These are phyloP conservation scores for Agriotes lineatus DNA, from an alignment of 2,888 invertebrate species.

Conservation along the genomic window DNA sequence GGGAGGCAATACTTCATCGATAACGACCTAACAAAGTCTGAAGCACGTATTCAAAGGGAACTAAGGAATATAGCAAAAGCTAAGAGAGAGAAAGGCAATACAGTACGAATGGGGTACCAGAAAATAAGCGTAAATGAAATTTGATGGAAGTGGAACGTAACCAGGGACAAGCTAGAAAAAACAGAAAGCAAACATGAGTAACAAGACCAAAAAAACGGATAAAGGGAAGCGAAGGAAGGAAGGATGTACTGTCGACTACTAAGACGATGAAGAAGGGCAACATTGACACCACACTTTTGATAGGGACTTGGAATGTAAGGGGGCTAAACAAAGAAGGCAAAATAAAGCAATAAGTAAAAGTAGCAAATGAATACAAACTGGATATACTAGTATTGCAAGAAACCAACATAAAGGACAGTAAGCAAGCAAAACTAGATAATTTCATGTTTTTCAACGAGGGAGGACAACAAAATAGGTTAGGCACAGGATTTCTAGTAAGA, in stretches of 20 bases:
- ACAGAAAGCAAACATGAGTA: background rate
- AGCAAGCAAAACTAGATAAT: too few relatives aligned
- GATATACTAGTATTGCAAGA: too few relatives aligned
- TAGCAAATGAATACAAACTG: too few relatives aligned
- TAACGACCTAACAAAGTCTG: background rate
- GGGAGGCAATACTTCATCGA: background rate
- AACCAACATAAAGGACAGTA: too few relatives aligned
- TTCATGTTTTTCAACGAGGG: too few relatives aligned
- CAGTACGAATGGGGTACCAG: background rate
- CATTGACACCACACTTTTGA: background rate
- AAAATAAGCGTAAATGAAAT: background rate
- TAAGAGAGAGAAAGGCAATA: background rate
- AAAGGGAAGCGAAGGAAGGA: background rate
- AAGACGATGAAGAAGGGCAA: background rate
- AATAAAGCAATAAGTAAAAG: too few relatives aligned
- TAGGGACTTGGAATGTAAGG: too few relatives aligned
- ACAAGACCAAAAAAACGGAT: background rate
- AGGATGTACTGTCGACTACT: background rate
- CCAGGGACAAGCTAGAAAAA: background rate
- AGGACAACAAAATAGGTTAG: too few relatives aligned
- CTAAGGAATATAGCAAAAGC: background rate
- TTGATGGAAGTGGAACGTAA: conserved; percentile 6
- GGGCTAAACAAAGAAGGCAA: too few relatives aligned
- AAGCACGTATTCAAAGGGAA: conserved; percentile 1
- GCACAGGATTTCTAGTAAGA: too few relatives aligned